Percentiles rank a stretch among this genome's conserved stretches.
Conservation (phyloP, 2,888 invertebrate species). For the Eristalis intricaria region DNA sequence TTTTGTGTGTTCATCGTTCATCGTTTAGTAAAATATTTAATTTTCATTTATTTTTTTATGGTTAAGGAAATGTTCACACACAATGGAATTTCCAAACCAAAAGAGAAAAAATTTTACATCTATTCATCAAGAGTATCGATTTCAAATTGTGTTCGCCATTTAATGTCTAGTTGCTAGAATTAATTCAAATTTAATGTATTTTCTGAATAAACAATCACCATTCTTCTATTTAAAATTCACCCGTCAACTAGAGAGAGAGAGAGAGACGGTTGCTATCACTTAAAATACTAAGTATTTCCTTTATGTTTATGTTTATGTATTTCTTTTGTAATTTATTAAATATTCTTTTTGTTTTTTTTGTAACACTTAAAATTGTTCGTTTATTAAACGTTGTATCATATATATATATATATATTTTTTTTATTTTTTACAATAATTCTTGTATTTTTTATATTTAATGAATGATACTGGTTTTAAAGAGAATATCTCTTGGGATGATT, state of each 20-base stretch:
- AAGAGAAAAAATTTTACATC: neutral
- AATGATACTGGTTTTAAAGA: constrained; percentile 21
- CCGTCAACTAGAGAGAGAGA: neutral
- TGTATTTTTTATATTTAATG: constrained; percentile 13
- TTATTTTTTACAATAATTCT: constrained; percentile 14
- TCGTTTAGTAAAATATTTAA: constrained; percentile 51
- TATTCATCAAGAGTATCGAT: constrained; percentile 38
- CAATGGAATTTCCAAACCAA: constrained; percentile 17
- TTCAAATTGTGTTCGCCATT: constrained; percentile 13
- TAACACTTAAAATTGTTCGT: constrained; percentile 33
- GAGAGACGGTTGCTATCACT: constrained; percentile 44
- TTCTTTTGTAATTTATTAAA: constrained; percentile 25
- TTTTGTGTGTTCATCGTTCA: neutral
- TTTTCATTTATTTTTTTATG: constrained; percentile 12
- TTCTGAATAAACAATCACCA: constrained; percentile 60
- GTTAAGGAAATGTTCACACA: constrained; percentile 52
- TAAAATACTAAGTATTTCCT: constrained; percentile 66
- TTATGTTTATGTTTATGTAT: constrained; percentile 3
- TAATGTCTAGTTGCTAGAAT: constrained; percentile 35
- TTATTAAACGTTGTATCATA: constrained; percentile 37
- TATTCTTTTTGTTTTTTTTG: constrained; percentile 5
- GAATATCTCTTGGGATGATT: constrained; percentile 18
- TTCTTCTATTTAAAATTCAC: constrained; percentile 42
- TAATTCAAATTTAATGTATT: constrained; percentile 15
- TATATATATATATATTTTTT: too few species aligned